Evolutionary conservation across 1,140 invertebrate genomes (phyloP).

Genomic region (Zaprionus camerounensis): DNA sequence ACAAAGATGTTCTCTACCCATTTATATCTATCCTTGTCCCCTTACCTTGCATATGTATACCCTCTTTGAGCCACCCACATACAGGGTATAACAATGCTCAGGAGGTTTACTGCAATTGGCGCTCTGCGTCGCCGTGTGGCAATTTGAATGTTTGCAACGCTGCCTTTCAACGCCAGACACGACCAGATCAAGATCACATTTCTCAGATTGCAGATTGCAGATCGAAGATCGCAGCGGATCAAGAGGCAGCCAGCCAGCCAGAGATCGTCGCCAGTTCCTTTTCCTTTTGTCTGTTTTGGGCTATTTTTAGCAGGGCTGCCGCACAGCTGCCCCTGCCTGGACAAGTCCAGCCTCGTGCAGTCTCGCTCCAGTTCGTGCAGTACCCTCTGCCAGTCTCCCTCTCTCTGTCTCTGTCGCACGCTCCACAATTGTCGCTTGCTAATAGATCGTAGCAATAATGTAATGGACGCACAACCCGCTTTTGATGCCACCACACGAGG

Average conservation of each 20-base stretch:
- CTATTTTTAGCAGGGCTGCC: constrained; percentile 38
- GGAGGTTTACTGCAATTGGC: constrained; percentile 30
- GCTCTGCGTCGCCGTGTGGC: constrained; percentile 10
- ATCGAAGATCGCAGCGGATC: constrained; percentile 29
- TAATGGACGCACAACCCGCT: constrained; percentile 60
- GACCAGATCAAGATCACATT: constrained; percentile 48
- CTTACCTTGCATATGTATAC: not conserved
- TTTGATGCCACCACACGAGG: constrained; percentile 17
- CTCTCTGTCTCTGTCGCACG: constrained; percentile 2
- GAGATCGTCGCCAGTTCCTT: constrained; percentile 4
- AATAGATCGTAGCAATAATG: constrained; percentile 79
- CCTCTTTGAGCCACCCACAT: not conserved
- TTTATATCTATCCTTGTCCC: no score
- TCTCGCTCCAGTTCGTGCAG: not conserved
- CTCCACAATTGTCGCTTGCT: constrained; percentile 54
- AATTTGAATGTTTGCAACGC: constrained; percentile 35
- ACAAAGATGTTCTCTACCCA: no score
- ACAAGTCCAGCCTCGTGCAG: constrained; percentile 29
- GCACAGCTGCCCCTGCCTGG: constrained; percentile 31
- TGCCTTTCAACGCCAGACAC: constrained; percentile 42
- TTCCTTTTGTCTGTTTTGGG: not conserved
- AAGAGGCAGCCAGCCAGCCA: not conserved
- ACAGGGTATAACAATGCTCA: constrained; percentile 18
- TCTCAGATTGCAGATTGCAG: constrained; percentile 42
- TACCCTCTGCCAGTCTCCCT: not conserved